phyloP scores from a whole-genome alignment of 2,797 vertebrate genomes.

The Tamandua tetradactyla region DNA sequence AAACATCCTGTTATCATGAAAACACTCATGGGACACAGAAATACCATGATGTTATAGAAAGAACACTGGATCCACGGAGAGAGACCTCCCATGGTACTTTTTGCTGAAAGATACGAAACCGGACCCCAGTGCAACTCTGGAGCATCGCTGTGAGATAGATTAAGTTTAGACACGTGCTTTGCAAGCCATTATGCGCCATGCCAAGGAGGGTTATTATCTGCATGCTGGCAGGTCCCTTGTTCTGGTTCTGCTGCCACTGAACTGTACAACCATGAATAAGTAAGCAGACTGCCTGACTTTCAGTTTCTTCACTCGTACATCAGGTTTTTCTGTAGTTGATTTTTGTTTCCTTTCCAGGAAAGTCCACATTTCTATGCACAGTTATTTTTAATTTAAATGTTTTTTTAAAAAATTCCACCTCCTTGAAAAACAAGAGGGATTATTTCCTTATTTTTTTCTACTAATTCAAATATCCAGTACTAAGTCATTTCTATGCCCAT shows the following conservation, averaged over 20 bases:
- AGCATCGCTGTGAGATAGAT: neutral
- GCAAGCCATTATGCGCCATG: neutral
- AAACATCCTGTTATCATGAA: constrained; percentile 49
- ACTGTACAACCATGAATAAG: neutral
- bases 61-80: neutral
- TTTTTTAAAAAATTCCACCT: neutral
- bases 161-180: neutral
- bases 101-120: neutral
- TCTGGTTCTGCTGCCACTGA: neutral
- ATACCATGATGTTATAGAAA: constrained; percentile 1
- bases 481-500: neutral
- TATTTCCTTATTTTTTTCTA: neutral
- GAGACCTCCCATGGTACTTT: neutral
- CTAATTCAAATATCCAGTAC: neutral
- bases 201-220: neutral
- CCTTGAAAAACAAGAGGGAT: neutral
- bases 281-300: neutral
- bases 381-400: neutral
- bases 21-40: neutral
- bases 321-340: neutral
- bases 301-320: neutral
- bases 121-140: neutral
- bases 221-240: neutral
- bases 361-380: neutral
- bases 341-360: neutral